Percentiles rank a stretch among this genome's conserved stretches.
Evolutionary conservation across 1,140 invertebrate species (phyloP).

Genomic region (Holcopasites calliopsidis): DNA sequence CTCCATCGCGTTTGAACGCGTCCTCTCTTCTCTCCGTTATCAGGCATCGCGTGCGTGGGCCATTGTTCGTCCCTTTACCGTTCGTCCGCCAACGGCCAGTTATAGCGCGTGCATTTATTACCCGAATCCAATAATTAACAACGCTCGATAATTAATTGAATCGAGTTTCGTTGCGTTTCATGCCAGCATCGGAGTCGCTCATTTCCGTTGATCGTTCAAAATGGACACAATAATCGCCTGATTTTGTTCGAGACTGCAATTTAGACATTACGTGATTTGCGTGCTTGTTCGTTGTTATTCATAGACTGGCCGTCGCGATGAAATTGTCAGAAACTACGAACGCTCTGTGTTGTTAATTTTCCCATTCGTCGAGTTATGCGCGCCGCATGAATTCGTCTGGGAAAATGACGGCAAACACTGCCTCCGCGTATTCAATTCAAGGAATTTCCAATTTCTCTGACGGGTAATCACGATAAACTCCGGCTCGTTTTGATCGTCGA

Average conservation of each 20-base stretch:
- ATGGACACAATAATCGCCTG: not conserved
- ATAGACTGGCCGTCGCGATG: not conserved
- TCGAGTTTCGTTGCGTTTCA: slow-evolving; percentile 66
- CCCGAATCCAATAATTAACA: slow-evolving; percentile 69
- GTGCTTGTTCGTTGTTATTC: slow-evolving; percentile 12
- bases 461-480: not conserved
- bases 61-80: not conserved
- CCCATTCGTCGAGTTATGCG: not conserved
- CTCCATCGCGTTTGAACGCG: slow-evolving; percentile 17
- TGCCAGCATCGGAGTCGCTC: slow-evolving; percentile 45
- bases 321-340: not conserved
- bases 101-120: slow-evolving; percentile 63
- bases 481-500: not conserved
- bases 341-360: not conserved
- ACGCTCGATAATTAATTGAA: slow-evolving; percentile 74
- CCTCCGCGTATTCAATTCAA: not conserved
- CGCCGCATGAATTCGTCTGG: not conserved
- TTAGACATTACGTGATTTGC: not conserved
- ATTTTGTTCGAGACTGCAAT: not conserved
- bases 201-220: slow-evolving; percentile 49
- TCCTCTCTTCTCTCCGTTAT: not conserved
- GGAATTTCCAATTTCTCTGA: not conserved
- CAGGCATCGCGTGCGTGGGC: not conserved
- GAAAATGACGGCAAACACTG: not conserved
- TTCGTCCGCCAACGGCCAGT: slow-evolving; percentile 23